Evolutionary conservation across 1,140 invertebrate species (phyloP).

Genomic region (Prorops nasuta): DNA sequence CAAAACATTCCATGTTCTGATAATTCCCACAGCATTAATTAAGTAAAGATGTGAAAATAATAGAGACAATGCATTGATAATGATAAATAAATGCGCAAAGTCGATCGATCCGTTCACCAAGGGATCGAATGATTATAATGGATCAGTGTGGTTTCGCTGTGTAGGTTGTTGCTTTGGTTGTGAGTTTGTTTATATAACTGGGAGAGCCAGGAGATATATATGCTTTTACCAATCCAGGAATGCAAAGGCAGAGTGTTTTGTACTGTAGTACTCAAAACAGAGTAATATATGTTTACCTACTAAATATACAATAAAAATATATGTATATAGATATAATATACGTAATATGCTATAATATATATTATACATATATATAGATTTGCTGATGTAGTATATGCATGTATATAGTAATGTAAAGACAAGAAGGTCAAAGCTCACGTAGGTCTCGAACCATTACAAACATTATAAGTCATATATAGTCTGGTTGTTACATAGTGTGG

Average conservation of each 20-base stretch:
- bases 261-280: conserved; percentile 8
- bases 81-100: conserved; percentile 27
- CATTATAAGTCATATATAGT: conserved; percentile 46
- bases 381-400: not conserved
- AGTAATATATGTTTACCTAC: conserved; percentile 4
- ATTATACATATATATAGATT: conserved; percentile 17
- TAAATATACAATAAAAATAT: conserved; percentile 5
- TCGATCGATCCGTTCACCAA: conserved; percentile 44
- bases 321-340: conserved; percentile 20
- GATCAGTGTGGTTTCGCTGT: too few relatives aligned
- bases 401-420: conserved; percentile 17
- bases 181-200: too few relatives aligned
- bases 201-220: too few relatives aligned
- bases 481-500: conserved; percentile 37
- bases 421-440: conserved; percentile 29
- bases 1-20: too few relatives aligned
- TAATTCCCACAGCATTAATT: not conserved
- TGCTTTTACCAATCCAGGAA: conserved; percentile 6
- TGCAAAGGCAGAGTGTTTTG: conserved; percentile 16
- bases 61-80: too few relatives aligned
- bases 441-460: conserved; percentile 39
- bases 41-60: conserved; percentile 1
- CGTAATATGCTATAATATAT: conserved; percentile 23
- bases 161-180: too few relatives aligned
- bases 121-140: conserved; percentile 15